Evolutionary conservation across 2,113 vertebrate genomes (phyloP), one percentile per base, ranked within the genome.

Genomic region (Phyllostomus hastatus): DNA sequence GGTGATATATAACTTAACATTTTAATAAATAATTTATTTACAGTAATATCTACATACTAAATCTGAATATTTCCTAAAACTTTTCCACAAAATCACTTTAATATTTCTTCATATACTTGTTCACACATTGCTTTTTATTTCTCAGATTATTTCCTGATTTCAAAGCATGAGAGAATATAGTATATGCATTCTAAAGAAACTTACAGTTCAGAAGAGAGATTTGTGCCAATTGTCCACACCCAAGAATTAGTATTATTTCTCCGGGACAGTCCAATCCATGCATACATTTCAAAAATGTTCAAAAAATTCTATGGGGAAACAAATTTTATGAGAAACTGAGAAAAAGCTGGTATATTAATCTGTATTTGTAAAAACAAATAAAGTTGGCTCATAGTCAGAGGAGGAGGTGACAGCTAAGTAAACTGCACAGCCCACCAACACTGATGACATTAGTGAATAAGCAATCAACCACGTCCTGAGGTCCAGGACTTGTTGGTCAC

Each of bases 401-500:
- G 24, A 46, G 7, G 70, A 46, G 70, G 15, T 59, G 54, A 81
- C 5, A 28, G 4, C 28, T 14, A 81, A 46, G 22, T n/a, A n/a
- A 76, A 81, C 85, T 72, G 4, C 41, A 50, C 59, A 93, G 50
- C 33, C 12, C 10, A 11, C 76, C 92, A 75, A 28, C 26, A 48
- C 41, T 33, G 15, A 10, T 31, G 72, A 28, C 14, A 17, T 75
- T 31, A 17, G 41, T 28, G 70, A 73, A 43, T 16, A 43, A 73
- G 41, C 54, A 72, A 1, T 54, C 97, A 97, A 48, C 97, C 97
- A 99, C 99, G 98, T 98, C 97, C 0, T 98, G 98, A 26, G 79
- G 89, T 91, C 84, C 95, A 0, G 97, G 92, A n/a, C 66, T 95
- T 33, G 96, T 96, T 92, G 98, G 95, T 43, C 98, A 99, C 91